phyloP scores from a whole-genome alignment of 2,888 invertebrate species.

The Tuta absoluta region DNA sequence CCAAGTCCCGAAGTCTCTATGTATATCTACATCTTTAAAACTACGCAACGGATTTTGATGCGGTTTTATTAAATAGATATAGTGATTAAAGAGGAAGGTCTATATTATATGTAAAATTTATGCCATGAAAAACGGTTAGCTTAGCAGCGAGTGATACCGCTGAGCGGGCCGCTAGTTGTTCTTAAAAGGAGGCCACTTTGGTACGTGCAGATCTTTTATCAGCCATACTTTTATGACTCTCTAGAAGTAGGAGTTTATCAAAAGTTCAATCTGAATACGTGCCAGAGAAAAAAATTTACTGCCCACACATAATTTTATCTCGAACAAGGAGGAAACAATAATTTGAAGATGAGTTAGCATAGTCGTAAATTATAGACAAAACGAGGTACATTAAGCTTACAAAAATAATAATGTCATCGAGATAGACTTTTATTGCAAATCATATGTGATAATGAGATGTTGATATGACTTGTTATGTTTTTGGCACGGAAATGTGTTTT shows the following conservation, averaged over 20 bases:
- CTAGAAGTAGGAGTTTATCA: not conserved
- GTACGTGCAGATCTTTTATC: not conserved
- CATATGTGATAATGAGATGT: conserved; percentile 11
- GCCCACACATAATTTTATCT: conserved; percentile 10
- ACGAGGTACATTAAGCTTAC: not conserved
- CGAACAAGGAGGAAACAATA: conserved; percentile 12
- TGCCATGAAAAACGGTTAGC: too few species aligned
- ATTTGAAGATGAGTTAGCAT: conserved; percentile 10
- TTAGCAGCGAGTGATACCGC: too few species aligned
- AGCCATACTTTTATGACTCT: not conserved
- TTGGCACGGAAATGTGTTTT: not conserved
- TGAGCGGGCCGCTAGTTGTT: too few species aligned
- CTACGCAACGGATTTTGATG: too few species aligned
- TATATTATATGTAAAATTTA: too few species aligned
- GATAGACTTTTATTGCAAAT: conserved; percentile 26
- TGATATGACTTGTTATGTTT: conserved; percentile 25
- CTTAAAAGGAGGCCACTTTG: too few species aligned
- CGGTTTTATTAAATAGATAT: too few species aligned
- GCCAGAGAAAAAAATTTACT: not conserved
- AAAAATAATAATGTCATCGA: conserved; percentile 11
- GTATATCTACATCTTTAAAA: too few species aligned
- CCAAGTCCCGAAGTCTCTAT: too few species aligned
- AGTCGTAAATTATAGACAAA: not conserved
- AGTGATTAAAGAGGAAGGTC: too few species aligned
- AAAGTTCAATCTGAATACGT: not conserved